A percentile compares a stretch with the other conserved stretches of the same genome.
Conservation (phyloP, 2,888 invertebrate species). For the Cryptus viduatorius region DNA sequence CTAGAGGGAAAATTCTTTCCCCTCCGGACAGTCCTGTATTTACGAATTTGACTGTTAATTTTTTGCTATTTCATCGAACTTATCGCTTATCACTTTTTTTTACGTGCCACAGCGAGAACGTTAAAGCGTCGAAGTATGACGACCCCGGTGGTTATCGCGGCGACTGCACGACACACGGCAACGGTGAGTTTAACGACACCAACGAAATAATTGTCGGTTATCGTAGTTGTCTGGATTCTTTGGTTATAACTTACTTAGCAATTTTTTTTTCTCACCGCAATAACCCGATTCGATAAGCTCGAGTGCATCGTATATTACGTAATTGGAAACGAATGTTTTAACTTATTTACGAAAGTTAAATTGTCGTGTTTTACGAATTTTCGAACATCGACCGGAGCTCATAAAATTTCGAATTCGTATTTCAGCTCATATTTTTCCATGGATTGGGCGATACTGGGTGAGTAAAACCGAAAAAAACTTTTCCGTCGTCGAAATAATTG, state of each 20-base stretch:
- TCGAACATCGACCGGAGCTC: conserved; percentile 41
- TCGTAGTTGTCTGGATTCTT: conserved; percentile 4
- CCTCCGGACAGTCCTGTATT: conserved; percentile 54
- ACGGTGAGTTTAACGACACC: conserved; percentile 88
- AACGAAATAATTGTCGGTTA: neutral
- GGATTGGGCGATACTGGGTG: conserved; percentile 98
- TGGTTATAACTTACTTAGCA: conserved; percentile 38
- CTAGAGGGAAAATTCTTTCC: conserved; percentile 46
- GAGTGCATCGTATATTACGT: conserved; percentile 22
- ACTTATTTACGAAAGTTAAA: neutral
- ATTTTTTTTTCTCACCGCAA: conserved; percentile 32
- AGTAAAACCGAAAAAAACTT: conserved; percentile 81
- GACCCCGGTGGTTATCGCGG: conserved; percentile 92
- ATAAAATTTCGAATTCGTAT: conserved; percentile 76
- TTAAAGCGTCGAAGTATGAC: conserved; percentile 78
- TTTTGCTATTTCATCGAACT: conserved; percentile 33
- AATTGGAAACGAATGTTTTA: neutral
- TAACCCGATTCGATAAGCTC: neutral
- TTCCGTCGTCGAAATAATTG: neutral
- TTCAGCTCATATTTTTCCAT: conserved; percentile 97
- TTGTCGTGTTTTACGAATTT: conserved; percentile 48
- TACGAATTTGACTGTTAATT: conserved; percentile 63
- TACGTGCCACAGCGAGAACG: conserved; percentile 15
- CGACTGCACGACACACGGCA: conserved; percentile 93
- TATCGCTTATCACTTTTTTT: conserved; percentile 42